Evolutionary conservation across 2,888 invertebrate species (phyloP).

Genomic region (Eristalis intricaria): DNA sequence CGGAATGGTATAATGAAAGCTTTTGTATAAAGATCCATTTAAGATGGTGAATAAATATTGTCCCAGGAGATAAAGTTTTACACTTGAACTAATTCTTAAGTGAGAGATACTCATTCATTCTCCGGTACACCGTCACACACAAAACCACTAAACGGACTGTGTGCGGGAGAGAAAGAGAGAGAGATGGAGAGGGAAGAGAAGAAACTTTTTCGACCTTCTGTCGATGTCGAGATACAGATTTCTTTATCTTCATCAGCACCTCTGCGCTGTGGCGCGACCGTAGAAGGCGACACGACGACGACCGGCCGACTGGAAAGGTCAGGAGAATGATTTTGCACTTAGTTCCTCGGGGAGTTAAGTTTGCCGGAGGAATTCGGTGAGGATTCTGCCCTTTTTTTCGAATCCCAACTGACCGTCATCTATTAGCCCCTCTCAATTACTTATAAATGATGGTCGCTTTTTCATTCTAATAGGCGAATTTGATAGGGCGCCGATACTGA

Average conservation of each 20-base stretch:
- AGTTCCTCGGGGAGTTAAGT: slow-evolving; percentile 35
- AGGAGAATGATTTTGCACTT: slow-evolving; percentile 50
- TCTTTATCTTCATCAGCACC: slow-evolving; percentile 34
- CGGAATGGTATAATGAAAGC: slow-evolving; percentile 34
- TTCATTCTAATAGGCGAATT: neutral
- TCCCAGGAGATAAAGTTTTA: slow-evolving; percentile 69
- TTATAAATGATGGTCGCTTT: slow-evolving; percentile 63
- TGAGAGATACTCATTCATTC: slow-evolving; percentile 38
- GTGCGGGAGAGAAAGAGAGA: neutral
- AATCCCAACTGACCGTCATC: slow-evolving; percentile 59
- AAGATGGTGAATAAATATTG: slow-evolving; percentile 60
- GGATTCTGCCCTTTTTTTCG: slow-evolving; percentile 54
- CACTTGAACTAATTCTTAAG: slow-evolving; percentile 63
- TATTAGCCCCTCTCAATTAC: slow-evolving; percentile 69
- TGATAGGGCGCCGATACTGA: too few relatives aligned
- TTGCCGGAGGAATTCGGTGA: slow-evolving; percentile 32
- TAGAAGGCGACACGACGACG: neutral
- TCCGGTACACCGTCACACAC: slow-evolving; percentile 8
- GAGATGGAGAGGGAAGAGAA: neutral
- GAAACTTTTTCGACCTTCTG: slow-evolving; percentile 57
- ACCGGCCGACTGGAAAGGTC: slow-evolving; percentile 25
- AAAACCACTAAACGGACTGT: neutral
- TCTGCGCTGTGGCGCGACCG: neutral
- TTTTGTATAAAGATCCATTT: slow-evolving; percentile 55
- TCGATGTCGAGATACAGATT: slow-evolving; percentile 30